Conservation (phyloP, 2,113 vertebrate species). For the Pterocles gutturalis region DNA sequence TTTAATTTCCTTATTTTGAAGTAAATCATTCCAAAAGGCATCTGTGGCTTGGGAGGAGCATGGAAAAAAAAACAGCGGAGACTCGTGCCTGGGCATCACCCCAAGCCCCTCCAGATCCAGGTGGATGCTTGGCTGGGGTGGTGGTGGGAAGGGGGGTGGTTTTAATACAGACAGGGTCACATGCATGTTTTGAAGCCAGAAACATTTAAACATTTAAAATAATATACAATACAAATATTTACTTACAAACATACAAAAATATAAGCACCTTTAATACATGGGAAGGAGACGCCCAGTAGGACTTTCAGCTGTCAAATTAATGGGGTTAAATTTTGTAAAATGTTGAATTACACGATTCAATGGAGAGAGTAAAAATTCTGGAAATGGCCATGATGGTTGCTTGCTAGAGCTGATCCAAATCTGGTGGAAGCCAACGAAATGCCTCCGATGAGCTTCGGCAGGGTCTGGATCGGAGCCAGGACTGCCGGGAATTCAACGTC, state of each 20-base stretch:
- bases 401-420: neutral
- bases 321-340: neutral
- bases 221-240: constrained; percentile 90
- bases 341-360: rapidly evolving
- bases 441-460: neutral
- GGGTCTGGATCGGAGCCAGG: neutral
- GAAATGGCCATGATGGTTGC: neutral
- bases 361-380: neutral
- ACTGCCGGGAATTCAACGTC: neutral
- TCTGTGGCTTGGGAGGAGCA: neutral
- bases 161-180: constrained; percentile 69
- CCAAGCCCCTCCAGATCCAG: neutral
- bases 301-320: constrained; percentile 22
- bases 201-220: constrained; percentile 81
- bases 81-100: neutral
- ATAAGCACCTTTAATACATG: constrained; percentile 89
- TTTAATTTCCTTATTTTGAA: neutral
- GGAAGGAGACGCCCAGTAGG: constrained; percentile 81
- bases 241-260: constrained; percentile 95
- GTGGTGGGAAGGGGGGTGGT: neutral
- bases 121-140: neutral
- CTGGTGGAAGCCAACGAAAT: neutral
- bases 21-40: neutral
- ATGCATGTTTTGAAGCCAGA: constrained; percentile 86
- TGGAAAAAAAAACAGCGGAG: no score